Percentiles rank a stretch among this genome's conserved stretches.
Conservation (phyloP, 2,888 invertebrate genomes). For the Parascotia fuliginaria region DNA sequence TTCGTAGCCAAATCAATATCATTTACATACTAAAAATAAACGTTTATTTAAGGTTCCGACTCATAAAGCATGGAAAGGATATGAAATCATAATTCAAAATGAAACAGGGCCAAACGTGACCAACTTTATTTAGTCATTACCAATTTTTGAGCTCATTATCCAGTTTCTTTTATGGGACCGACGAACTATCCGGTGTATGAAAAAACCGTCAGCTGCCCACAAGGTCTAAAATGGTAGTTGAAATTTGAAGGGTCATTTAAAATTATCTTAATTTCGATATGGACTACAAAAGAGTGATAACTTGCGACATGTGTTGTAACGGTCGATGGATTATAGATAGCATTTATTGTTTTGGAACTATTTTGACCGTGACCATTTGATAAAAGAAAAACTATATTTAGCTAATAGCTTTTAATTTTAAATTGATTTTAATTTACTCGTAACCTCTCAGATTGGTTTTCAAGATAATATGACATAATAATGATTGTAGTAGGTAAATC, state of each 20-base stretch:
- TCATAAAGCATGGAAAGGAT: slow-evolving; percentile 59
- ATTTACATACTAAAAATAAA: slow-evolving; percentile 31
- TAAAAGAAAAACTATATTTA: slow-evolving; percentile 25
- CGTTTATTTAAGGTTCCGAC: slow-evolving; percentile 49
- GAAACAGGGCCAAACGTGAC: slow-evolving; percentile 60
- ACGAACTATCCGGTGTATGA: slow-evolving; percentile 71
- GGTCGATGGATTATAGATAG: slow-evolving; percentile 48
- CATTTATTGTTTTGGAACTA: slow-evolving; percentile 44
- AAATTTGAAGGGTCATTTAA: slow-evolving; percentile 77
- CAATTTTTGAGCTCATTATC: slow-evolving; percentile 79
- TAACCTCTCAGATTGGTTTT: too few relatives aligned
- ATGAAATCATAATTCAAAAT: slow-evolving; percentile 68
- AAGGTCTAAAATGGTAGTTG: slow-evolving; percentile 76
- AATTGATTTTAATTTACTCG: too few relatives aligned
- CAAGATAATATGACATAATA: too few relatives aligned
- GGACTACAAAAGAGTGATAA: slow-evolving; percentile 81
- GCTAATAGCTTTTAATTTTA: too few relatives aligned
- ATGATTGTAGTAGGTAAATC: too few relatives aligned
- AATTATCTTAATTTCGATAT: slow-evolving; percentile 85
- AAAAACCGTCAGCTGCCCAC: slow-evolving; percentile 76
- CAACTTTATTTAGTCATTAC: slow-evolving; percentile 77
- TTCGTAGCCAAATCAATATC: slow-evolving; percentile 18
- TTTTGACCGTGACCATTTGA: slow-evolving; percentile 29
- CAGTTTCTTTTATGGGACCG: slow-evolving; percentile 72
- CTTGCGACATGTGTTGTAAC: slow-evolving; percentile 72